These are phyloP conservation scores for Chrysotoxum bicinctum DNA, from an alignment of 2,888 invertebrate species.

Conservation along the genomic window DNA sequence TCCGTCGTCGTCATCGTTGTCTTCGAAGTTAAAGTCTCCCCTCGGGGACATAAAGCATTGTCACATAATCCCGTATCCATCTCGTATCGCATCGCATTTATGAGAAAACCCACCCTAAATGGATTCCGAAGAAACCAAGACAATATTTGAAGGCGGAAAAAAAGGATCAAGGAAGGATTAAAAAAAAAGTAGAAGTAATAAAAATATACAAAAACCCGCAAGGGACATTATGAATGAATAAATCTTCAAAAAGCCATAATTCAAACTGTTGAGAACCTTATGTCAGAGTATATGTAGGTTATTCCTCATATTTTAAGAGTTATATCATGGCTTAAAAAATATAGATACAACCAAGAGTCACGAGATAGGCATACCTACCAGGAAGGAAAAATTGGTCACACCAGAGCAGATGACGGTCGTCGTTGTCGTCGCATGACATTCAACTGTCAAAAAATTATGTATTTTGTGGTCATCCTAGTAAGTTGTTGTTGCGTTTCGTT, in stretches of 20 bases:
- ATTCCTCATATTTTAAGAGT: not conserved
- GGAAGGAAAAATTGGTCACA: constrained; percentile 68
- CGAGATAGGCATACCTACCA: not conserved
- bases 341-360: too few species aligned
- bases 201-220: constrained; percentile 39
- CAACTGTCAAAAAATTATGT: constrained; percentile 58
- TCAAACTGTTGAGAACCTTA: constrained; percentile 46
- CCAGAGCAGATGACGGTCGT: constrained; percentile 13
- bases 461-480: constrained; percentile 56
- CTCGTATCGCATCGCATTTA: not conserved
- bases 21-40: constrained; percentile 12
- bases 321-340: not conserved
- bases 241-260: constrained; percentile 69
- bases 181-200: constrained; percentile 11
- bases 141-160: constrained; percentile 25
- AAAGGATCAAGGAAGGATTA: constrained; percentile 58
- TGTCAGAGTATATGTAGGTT: not conserved
- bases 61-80: constrained; percentile 56
- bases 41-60: constrained; percentile 60
- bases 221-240: constrained; percentile 71
- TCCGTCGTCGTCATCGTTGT: not conserved
- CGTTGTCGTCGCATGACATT: constrained; percentile 60
- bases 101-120: constrained; percentile 21
- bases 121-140: constrained; percentile 32
- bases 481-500: not conserved